These are phyloP conservation scores for Malurus melanocephalus DNA, from an alignment of 2,113 vertebrate genomes.

Conservation along the genomic window DNA sequence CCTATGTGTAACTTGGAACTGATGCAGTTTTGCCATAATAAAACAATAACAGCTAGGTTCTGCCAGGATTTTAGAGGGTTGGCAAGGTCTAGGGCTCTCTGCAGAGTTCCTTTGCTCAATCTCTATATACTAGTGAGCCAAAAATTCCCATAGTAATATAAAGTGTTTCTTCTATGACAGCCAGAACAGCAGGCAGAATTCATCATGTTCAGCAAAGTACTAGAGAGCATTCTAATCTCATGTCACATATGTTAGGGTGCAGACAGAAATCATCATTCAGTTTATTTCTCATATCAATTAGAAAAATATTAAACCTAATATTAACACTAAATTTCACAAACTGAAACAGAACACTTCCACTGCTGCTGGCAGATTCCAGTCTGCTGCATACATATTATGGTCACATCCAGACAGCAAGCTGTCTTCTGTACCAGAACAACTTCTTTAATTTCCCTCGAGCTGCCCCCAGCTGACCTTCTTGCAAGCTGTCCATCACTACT, in stretches of 20 bases:
- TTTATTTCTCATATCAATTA: background rate
- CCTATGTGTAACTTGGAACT: slow-evolving; percentile 53
- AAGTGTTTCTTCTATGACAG: background rate
- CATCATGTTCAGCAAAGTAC: background rate
- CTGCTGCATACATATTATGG: fast-evolving
- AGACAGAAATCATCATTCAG: background rate
- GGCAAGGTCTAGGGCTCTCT: background rate
- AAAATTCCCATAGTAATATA: background rate
- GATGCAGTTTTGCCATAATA: background rate
- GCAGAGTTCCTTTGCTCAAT: background rate
- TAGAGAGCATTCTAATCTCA: background rate
- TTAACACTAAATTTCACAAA: background rate
- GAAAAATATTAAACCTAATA: background rate
- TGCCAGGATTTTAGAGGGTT: background rate
- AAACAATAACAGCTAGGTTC: slow-evolving; percentile 44
- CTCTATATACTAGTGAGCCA: background rate
- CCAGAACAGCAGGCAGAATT: background rate
- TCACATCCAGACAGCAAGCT: background rate
- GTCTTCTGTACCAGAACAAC: background rate
- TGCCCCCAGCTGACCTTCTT: background rate
- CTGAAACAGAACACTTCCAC: background rate
- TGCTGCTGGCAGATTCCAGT: background rate
- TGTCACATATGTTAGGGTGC: background rate
- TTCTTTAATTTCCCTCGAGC: background rate
- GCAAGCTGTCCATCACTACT: background rate